phyloP scores from a whole-genome alignment of 2,113 vertebrate species.

The Brevimyrus niger region DNA sequence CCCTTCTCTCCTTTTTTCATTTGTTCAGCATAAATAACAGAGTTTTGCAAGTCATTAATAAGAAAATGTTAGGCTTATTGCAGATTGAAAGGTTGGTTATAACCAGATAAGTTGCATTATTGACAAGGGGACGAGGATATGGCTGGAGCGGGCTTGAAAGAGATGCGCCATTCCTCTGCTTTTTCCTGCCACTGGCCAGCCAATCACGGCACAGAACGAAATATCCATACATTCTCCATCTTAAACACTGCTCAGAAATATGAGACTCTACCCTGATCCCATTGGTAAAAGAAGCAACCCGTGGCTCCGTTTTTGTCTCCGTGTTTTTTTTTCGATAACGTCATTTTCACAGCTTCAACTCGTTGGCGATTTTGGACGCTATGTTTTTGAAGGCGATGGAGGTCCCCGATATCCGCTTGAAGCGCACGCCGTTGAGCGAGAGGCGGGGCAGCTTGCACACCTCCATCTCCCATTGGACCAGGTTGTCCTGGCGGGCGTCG shows the following conservation, averaged over 20 bases:
- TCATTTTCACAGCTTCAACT: conserved; percentile 87
- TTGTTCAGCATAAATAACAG: conserved; percentile 66
- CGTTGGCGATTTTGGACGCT: conserved; percentile 95
- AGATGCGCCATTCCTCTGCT: conserved; percentile 25
- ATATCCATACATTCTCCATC: conserved; percentile 79
- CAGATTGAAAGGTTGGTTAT: conserved; percentile 64
- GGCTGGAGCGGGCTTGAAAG: conserved; percentile 30
- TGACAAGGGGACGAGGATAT: conserved; percentile 14
- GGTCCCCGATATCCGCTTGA: conserved; percentile 95
- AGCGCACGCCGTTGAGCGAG: conserved; percentile 90
- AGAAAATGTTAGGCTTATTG: conserved; percentile 89
- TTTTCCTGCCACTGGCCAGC: conserved; percentile 53
- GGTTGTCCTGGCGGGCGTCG: conserved; percentile 86
- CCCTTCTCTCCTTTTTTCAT: conserved; percentile 59
- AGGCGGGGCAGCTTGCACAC: conserved; percentile 91
- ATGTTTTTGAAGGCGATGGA: conserved; percentile 98
- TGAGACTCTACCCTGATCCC: conserved; percentile 68
- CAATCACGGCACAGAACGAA: conserved; percentile 29
- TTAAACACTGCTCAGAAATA: conserved; percentile 51
- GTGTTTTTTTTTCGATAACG: neutral
- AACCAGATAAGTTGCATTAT: conserved; percentile 51
- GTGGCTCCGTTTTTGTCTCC: conserved; percentile 40
- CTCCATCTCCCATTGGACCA: conserved; percentile 97
- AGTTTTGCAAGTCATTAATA: conserved; percentile 68
- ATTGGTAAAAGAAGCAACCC: conserved; percentile 36